Evolutionary conservation across 2,888 invertebrate genomes (phyloP).

Genomic region (Crematogaster levior): DNA sequence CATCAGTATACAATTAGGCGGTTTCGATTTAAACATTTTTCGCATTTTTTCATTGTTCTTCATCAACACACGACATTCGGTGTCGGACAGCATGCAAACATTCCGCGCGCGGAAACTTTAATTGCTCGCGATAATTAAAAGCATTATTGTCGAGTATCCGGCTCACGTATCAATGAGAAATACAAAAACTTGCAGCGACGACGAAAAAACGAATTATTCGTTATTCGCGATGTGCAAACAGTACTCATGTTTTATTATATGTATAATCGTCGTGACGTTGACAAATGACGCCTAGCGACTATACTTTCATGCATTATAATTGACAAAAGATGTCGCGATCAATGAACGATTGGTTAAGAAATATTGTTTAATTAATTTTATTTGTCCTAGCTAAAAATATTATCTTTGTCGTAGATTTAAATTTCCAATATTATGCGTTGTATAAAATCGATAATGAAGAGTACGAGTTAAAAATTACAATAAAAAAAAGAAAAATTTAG

Average conservation of each 20-base stretch:
- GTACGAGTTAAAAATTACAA: background rate
- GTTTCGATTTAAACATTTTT: background rate
- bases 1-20: background rate
- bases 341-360: background rate
- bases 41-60: constrained; percentile 2
- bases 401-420: background rate
- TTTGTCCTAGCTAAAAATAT: background rate
- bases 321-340: background rate
- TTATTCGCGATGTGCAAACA: background rate
- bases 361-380: background rate
- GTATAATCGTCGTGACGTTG: constrained; percentile 13
- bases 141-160: constrained; percentile 20
- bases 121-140: constrained; percentile 47
- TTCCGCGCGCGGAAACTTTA: constrained; percentile 17
- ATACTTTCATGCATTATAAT: background rate
- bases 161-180: background rate
- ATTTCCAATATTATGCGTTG: background rate
- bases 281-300: background rate
- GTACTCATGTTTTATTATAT: background rate
- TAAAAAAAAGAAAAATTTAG: background rate
- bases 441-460: background rate
- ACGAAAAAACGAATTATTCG: constrained; percentile 19
- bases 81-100: background rate
- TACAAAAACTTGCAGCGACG: constrained; percentile 1
- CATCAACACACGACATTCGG: background rate